Base-by-base conservation (phyloP, 2,113 vertebrate species). In the Mirza zaza region DNA sequence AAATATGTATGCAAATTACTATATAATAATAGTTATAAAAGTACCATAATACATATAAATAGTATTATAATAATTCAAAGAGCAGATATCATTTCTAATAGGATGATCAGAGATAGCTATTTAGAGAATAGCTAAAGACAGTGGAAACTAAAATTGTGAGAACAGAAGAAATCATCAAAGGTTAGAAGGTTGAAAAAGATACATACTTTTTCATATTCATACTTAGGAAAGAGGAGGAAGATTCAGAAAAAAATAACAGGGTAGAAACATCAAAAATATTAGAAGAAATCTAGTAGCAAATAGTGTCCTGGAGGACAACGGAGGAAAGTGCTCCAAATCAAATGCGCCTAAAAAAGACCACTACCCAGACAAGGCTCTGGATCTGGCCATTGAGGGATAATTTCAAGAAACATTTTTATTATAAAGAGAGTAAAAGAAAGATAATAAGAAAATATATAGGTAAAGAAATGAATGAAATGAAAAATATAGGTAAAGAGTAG, bases 91-190 rank as follows among this genome's bases (percentile, higher is more conserved):
- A 65, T 39, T 91, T 95, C 71, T 86, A 70, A 61, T 17, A 92
- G 63, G 42, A 52, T 17, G 45, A 52, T 32, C 18, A 82, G 55
- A 87, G n/a, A 70, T 32, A 76, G 23, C 23, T 65, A 57, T 45
- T 92, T 68, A 77, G 55, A 73, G 70, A 91, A 96, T 55, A 79
- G 29, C 90, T 34, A 90, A 87, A 79, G 42, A 85, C 15, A 77
- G 39, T 36, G 14, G 36, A 90, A 94, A 96, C 55, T 32, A 82
- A 93, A 91, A 84, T 17, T 36, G 50, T 4, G 12, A 42, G 20
- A 86, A 17, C 63, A 86, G 39, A 83, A 57, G 39, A 91, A 76
- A 80, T 85, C 80, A 89, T 48, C 82, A 75, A 55, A 93, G 52
- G 61, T 67, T 18, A 86, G n/a, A 77, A n/a, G n/a, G 25, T 0